Evolutionary conservation across 2,797 vertebrate genomes (phyloP).

Genomic region (Sebastolobus altivelis): DNA sequence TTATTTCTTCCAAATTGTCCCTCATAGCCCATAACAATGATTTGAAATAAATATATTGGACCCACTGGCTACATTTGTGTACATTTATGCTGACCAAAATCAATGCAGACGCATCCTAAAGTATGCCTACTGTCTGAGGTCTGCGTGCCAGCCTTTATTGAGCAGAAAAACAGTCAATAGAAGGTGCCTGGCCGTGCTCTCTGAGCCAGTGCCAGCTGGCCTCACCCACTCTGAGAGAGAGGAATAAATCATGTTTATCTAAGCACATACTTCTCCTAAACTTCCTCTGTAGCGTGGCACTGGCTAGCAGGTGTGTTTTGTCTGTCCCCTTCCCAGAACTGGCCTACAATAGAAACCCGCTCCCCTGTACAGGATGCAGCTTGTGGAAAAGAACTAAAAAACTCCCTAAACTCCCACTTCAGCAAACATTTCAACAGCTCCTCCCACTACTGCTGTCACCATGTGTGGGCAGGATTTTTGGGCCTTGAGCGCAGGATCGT

Average conservation of each 20-base stretch:
- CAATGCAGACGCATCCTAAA: conserved; percentile 45
- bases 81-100: conserved; percentile 59
- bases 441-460: conserved; percentile 54
- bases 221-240: conserved; percentile 74
- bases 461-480: conserved; percentile 38
- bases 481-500: conserved; percentile 17
- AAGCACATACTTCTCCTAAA: conserved; percentile 88
- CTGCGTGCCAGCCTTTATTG: conserved; percentile 65
- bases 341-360: conserved; percentile 89
- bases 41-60: conserved; percentile 51
- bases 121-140: conserved; percentile 51
- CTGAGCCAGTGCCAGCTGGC: conserved; percentile 87
- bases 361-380: conserved; percentile 93
- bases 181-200: conserved; percentile 50
- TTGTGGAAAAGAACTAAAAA: conserved; percentile 84
- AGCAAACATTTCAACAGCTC: conserved; percentile 83
- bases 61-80: conserved; percentile 45
- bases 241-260: conserved; percentile 91
- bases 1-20: conserved; percentile 42
- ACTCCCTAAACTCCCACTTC: conserved; percentile 82
- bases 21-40: conserved; percentile 46
- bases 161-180: conserved; percentile 57
- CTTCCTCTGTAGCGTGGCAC: conserved; percentile 92
- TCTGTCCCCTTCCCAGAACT: conserved; percentile 90
- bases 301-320: conserved; percentile 94